Percentiles rank a stretch among this genome's conserved stretches.
phyloP scores from a whole-genome alignment of 37 sponge, comb jelly and placozoan genomes.

The Hexactinellida sp. region DNA sequence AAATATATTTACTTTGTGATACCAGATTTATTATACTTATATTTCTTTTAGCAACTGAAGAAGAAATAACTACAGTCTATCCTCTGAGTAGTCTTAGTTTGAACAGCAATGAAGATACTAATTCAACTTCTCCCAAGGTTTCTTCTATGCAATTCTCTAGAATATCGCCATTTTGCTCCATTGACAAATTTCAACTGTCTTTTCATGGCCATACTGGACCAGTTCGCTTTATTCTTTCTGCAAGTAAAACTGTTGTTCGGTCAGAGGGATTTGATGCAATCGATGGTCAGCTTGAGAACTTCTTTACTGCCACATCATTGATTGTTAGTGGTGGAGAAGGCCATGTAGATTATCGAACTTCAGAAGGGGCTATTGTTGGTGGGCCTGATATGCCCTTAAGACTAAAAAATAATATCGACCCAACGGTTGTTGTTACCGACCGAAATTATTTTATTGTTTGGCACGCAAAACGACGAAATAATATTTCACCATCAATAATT shows the following conservation, averaged over 20 bases:
- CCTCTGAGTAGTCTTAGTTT: not conserved
- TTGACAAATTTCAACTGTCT: not conserved
- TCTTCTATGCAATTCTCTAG: not conserved
- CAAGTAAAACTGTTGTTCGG: not conserved
- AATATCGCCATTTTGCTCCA: not conserved
- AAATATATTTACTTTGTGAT: too few relatives aligned
- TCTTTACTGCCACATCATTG: not conserved
- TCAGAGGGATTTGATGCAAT: not conserved
- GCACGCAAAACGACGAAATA: not conserved
- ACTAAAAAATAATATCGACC: not conserved
- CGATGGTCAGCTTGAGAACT: not conserved
- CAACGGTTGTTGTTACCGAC: not conserved
- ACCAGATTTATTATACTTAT: too few relatives aligned
- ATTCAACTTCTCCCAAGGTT: not conserved
- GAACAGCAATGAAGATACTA: not conserved
- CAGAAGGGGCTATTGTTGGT: constrained; percentile 7
- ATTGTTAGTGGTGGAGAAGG: constrained; percentile 11
- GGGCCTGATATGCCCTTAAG: constrained; percentile 5
- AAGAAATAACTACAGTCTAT: not conserved
- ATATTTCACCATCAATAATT: too few relatives aligned
- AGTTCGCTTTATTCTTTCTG: not conserved
- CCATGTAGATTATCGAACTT: not conserved
- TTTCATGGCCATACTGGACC: constrained; percentile 17
- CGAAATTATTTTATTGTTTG: constrained; percentile 10
- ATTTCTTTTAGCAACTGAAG: not conserved